Conservation (phyloP, 30 jellyfish, hydroid and myxozoan genomes). For the Pelagia noctiluca region DNA sequence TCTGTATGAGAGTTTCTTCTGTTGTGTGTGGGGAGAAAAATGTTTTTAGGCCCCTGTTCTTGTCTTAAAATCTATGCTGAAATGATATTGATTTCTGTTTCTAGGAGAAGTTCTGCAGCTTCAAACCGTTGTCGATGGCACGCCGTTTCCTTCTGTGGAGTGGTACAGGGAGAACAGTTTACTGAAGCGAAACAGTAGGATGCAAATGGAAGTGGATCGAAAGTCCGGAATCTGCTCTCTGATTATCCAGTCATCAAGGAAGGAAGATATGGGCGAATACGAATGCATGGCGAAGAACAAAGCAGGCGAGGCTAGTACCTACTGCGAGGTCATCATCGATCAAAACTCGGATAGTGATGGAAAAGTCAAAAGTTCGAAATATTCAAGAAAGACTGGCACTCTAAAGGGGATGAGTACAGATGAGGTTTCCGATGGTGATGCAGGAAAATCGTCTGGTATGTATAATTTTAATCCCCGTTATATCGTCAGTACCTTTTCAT, state of each 20-base stretch:
- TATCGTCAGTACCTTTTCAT: background rate
- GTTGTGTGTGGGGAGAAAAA: too few species aligned
- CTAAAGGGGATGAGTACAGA: slow-evolving; percentile 75
- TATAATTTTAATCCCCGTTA: too few species aligned
- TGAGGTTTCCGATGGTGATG: slow-evolving; percentile 62
- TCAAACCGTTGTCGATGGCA: slow-evolving; percentile 71
- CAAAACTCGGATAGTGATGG: slow-evolving; percentile 52
- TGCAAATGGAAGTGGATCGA: slow-evolving; percentile 41
- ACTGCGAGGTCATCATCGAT: slow-evolving; percentile 79
- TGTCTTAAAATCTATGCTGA: background rate
- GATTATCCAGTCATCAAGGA: slow-evolving; percentile 48
- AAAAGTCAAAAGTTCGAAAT: slow-evolving; percentile 5
- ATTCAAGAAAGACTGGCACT: slow-evolving; percentile 16
- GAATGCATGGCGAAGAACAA: slow-evolving; percentile 95
- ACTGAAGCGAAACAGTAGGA: slow-evolving; percentile 31
- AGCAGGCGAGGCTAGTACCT: slow-evolving; percentile 96
- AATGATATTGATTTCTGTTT: background rate
- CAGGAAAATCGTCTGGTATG: background rate
- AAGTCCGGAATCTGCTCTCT: slow-evolving; percentile 72
- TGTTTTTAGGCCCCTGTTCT: background rate
- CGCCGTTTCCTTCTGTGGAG: slow-evolving; percentile 66
- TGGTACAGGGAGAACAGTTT: slow-evolving; percentile 69
- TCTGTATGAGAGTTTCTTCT: too few species aligned
- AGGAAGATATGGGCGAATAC: slow-evolving; percentile 87
- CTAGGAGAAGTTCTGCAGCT: slow-evolving; percentile 58